Percentiles rank a stretch among this genome's conserved stretches.
Conservation (phyloP, 2,797 vertebrate genomes). For the Coregonus ussuriensis region DNA sequence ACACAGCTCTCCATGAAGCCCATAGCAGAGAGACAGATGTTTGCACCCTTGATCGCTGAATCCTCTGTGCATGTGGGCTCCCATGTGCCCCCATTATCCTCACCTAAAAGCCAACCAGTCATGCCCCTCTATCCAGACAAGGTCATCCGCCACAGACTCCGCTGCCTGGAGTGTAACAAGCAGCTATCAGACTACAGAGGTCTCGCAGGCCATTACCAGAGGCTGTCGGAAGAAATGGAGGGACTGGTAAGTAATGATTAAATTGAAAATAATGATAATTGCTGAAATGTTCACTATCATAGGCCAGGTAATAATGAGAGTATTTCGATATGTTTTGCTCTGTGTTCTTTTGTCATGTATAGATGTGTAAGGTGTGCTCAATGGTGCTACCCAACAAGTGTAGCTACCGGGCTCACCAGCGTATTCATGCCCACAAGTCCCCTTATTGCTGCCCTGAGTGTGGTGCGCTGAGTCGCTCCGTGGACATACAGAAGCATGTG, state of each 20-base stretch:
- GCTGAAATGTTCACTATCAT: background rate
- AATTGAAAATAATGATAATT: background rate
- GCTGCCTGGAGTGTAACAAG: conserved; percentile 93
- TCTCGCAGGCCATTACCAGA: conserved; percentile 94
- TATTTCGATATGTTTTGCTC: background rate
- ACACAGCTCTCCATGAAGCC: conserved; percentile 95
- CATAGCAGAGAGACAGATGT: conserved; percentile 90
- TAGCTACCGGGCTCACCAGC: conserved; percentile 91
- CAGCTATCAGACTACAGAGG: conserved; percentile 84
- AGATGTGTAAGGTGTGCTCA: conserved; percentile 91
- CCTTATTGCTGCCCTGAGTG: conserved; percentile 97
- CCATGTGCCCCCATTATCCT: conserved; percentile 30
- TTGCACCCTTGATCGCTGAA: conserved; percentile 70
- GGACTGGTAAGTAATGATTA: conserved; percentile 82
- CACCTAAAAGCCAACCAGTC: conserved; percentile 71
- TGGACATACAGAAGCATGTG: conserved; percentile 94
- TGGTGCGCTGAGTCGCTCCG: conserved; percentile 85
- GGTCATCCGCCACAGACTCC: conserved; percentile 81
- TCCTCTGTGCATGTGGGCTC: conserved; percentile 35
- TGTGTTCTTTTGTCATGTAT: conserved; percentile 22
- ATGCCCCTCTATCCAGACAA: conserved; percentile 89
- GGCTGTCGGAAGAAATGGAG: conserved; percentile 82
- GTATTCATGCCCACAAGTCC: conserved; percentile 91
- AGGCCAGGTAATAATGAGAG: background rate
- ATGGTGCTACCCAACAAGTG: conserved; percentile 97